Evolutionary conservation across 2,888 invertebrate genomes (phyloP), one percentile per base, ranked within the genome.

Genomic region (Heliconius aoede): DNA sequence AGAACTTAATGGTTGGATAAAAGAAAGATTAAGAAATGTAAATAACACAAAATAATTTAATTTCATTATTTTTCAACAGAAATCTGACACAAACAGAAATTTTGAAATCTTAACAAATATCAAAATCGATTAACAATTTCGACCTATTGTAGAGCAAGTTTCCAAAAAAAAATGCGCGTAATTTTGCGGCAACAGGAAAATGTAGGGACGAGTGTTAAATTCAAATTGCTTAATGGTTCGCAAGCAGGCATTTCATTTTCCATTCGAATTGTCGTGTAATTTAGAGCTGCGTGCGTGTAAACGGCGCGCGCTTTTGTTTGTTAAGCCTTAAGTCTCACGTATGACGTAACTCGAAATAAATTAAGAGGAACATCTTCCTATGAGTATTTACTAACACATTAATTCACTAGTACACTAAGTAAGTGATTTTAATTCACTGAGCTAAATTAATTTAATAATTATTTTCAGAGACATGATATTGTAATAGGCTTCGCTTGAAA

Each of bases 131-230:
- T 28, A 46, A 21, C 21, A 67, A 40, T 46, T 67, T 67, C 18
- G 26, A 65, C 3, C 15, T 8, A 18, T 26, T 46, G 46, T 28
- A n/a, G n/a, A 46, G 46, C 26, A 68, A 68, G 30, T 68, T 79
- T 79, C 84, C 86, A 87, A 86, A 88, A 89, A 87, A 87, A 86
- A 88, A 89, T 87, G 86, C 87, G 88, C 88, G 89, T 67, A 89
- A 91, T 91, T 90, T 87, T 88, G 89, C 82, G 88, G 91, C 91
- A 92, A 91, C 92, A 90, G 89, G 90, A 90, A 93, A 92, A 93
- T 91, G 92, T 92, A 93, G 90, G 93, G 91, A 93, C 91, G 91
- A 92, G 93, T 94, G 94, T 92, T 92, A 93, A 93, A 93, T 92
- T 93, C 91, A 90, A 93, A 94, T 94, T 91, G 93, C 88, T 90